Evolutionary conservation across 2,888 invertebrate genomes (phyloP), one percentile per base, ranked within the genome.

Genomic region (Macrophya alboannulata): DNA sequence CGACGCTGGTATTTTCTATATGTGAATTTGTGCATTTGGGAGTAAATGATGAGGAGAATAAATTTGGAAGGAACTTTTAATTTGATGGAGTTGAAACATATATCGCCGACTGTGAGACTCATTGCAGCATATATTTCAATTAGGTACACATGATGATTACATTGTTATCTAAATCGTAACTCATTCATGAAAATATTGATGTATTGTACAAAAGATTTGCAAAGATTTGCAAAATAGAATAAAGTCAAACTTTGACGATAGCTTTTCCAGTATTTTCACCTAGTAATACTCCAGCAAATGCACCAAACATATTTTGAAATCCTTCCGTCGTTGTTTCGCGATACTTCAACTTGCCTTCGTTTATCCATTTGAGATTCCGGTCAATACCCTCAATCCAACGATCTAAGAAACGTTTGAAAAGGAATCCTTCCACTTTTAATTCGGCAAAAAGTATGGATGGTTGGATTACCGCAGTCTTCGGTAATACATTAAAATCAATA

Each of bases 241-340:
- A 15, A 25, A 25, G 31, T 92, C 92, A 96, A 5, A 94, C 94
- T 94, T 96, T 95, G 15, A 97, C 95, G 86, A 97, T 92, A 59
- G 96, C 96, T 94, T 97, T 97, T 82, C 97, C 97, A 40, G 94
- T 94, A 92, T 96, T 97, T 89, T 95, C 95, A 55, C 97, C 97
- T 85, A 91, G 90, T 85, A 95, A 92, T 91, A 97, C 94, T 15
- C 95, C 96, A 85, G 95, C 94, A 86, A 97, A 95, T 62, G 97
- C 97, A 77, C 95, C 94, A 2, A 96, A 96, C 95, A 96, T 96
- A 89, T 96, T 96, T 87, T 96, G 96, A 92, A 97, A 97, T 1
- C 97, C 97, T 86, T 96, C 94, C 3, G 96, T 96, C 3, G 96
- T 91, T 72, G 96, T 96, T 92, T 97, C 97, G 87, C 94, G 94